Percentiles rank a stretch among this genome's conserved stretches.
phyloP scores from a whole-genome alignment of 1,140 invertebrate species.

The Nixonia krombeini region DNA sequence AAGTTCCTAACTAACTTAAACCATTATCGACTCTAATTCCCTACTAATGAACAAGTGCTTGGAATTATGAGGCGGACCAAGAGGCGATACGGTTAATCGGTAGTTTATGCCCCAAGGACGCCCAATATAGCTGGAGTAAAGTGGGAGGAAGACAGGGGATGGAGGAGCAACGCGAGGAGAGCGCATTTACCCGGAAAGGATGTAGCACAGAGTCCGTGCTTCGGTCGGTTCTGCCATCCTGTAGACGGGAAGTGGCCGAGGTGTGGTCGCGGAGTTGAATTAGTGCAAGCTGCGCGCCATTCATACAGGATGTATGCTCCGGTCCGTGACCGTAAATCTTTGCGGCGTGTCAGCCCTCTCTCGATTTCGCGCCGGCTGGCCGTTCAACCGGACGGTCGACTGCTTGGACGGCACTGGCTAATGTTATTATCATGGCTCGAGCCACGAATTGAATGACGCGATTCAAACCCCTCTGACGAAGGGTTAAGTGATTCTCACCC shows the following conservation, averaged over 20 bases:
- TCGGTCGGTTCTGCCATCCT: constrained; percentile 53
- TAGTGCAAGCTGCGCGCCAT: constrained; percentile 68
- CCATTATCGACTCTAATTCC: too few relatives aligned
- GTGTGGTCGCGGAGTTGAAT: constrained; percentile 70
- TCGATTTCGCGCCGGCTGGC: constrained; percentile 50
- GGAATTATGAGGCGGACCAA: too few relatives aligned
- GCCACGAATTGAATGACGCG: constrained; percentile 61
- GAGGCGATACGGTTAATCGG: too few relatives aligned
- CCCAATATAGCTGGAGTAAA: constrained; percentile 29
- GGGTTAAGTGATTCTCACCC: constrained; percentile 65
- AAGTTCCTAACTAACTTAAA: too few relatives aligned
- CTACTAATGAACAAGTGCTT: too few relatives aligned
- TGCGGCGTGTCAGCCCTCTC: constrained; percentile 55
- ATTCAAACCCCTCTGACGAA: too few relatives aligned
- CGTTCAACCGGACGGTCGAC: constrained; percentile 9
- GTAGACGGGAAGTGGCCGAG: constrained; percentile 68
- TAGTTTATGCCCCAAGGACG: too few relatives aligned
- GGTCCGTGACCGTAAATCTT: constrained; percentile 64
- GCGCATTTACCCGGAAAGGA: constrained; percentile 63
- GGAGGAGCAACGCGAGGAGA: constrained; percentile 31
- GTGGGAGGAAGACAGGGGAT: not conserved
- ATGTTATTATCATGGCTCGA: constrained; percentile 61
- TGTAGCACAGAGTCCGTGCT: too few relatives aligned
- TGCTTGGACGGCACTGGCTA: constrained; percentile 19
- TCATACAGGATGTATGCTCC: constrained; percentile 67